Conservation (phyloP, 2,888 invertebrate species). For the Nezara viridula region DNA sequence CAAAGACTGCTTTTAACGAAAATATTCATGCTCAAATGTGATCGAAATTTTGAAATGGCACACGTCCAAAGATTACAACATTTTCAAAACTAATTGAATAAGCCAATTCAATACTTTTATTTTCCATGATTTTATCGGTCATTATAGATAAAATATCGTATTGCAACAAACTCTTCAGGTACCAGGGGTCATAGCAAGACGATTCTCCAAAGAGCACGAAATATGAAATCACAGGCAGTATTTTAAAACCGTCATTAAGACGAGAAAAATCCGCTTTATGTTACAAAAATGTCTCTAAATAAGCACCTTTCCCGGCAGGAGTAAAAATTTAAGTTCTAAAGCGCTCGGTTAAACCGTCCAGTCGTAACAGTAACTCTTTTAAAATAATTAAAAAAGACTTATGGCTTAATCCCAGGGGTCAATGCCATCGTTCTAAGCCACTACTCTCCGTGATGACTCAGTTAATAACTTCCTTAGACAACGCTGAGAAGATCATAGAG, state of each 20-base stretch:
- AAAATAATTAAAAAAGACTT: background rate
- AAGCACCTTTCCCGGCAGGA: background rate
- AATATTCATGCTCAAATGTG: too few relatives aligned
- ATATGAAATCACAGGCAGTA: background rate
- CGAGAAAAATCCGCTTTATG: background rate
- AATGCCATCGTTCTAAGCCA: constrained; percentile 11
- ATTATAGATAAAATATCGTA: too few relatives aligned
- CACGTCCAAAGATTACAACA: too few relatives aligned
- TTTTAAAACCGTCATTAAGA: background rate
- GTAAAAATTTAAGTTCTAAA: background rate
- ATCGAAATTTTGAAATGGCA: too few relatives aligned
- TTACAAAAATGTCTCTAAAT: background rate
- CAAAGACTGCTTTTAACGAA: too few relatives aligned
- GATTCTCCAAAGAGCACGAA: too few relatives aligned
- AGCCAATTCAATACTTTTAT: too few relatives aligned
- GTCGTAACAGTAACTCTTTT: constrained; percentile 6
- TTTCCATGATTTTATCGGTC: too few relatives aligned
- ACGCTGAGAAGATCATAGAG: background rate
- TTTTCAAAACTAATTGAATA: too few relatives aligned
- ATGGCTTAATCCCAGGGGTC: constrained; percentile 20
- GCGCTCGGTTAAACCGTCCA: background rate
- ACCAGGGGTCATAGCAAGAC: too few relatives aligned
- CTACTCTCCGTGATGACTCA: background rate
- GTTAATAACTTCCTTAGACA: constrained; percentile 14
- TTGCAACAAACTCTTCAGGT: too few relatives aligned